A percentile compares a stretch with the other conserved stretches of the same genome.
Conservation (phyloP, 2,797 vertebrate genomes). For the Rhodeus uyekii region DNA sequence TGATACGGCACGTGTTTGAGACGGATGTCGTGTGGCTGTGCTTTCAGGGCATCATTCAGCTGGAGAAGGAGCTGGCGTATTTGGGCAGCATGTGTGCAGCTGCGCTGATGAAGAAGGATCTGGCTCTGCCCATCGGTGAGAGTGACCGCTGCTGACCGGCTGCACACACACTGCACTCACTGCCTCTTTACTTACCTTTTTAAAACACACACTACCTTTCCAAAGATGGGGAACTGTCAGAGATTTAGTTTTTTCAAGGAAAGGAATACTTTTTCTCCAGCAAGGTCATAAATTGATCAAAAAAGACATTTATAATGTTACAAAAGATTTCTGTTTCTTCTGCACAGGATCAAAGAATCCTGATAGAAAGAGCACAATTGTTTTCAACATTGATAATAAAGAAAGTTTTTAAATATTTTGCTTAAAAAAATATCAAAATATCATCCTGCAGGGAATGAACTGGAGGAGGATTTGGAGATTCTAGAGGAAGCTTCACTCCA, state of each 20-base stretch:
- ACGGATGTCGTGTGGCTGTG: slow-evolving; percentile 18
- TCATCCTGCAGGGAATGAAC: slow-evolving; percentile 83
- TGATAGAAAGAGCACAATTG: not conserved
- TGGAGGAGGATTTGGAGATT: slow-evolving; percentile 98
- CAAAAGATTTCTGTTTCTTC: not conserved
- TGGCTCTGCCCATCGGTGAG: slow-evolving; percentile 93
- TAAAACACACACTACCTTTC: not conserved
- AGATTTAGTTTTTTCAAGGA: not conserved
- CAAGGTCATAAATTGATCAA: not conserved
- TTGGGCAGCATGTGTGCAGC: slow-evolving; percentile 96
- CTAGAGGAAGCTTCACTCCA: slow-evolving; percentile 98
- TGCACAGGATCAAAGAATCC: not conserved
- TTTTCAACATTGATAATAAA: not conserved
- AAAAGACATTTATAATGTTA: not conserved
- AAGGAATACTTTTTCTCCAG: not conserved
- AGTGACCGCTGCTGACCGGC: not conserved
- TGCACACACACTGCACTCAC: too few species aligned
- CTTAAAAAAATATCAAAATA: not conserved
- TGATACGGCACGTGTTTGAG: not conserved
- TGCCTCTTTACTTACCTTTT: too few species aligned
- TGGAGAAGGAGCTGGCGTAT: slow-evolving; percentile 97
- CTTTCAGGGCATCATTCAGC: slow-evolving; percentile 93
- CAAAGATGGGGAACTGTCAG: not conserved
- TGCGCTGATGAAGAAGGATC: slow-evolving; percentile 98
- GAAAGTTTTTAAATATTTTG: not conserved